A percentile compares a stretch with the other conserved stretches of the same genome.
Conservation (phyloP, 2,888 invertebrate genomes). For the Cheiracanthium punctorium region DNA sequence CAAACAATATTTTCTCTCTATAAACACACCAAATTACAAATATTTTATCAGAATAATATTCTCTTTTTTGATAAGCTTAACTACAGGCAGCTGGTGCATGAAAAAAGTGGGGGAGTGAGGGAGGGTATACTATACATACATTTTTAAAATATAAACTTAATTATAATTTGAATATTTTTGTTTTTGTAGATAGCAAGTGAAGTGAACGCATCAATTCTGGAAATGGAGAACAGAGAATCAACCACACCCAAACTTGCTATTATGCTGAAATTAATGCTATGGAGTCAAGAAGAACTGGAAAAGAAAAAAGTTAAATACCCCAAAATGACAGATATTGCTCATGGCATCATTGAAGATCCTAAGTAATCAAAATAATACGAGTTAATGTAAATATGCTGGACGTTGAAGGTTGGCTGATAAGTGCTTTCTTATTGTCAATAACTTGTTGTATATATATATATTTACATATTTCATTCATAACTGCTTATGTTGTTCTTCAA, state of each 20-base stretch:
- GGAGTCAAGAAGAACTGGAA: conserved; percentile 96
- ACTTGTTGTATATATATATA: background rate
- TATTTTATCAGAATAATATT: too few relatives aligned
- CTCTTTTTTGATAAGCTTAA: too few relatives aligned
- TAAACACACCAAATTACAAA: too few relatives aligned
- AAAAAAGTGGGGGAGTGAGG: too few relatives aligned
- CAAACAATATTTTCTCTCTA: too few relatives aligned
- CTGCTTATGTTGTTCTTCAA: conserved; percentile 19
- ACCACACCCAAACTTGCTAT: conserved; percentile 94
- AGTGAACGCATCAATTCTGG: conserved; percentile 95
- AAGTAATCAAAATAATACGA: conserved; percentile 78
- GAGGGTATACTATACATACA: background rate
- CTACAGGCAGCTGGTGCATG: too few relatives aligned
- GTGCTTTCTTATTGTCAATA: conserved; percentile 12
- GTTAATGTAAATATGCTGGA: background rate
- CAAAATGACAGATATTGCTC: conserved; percentile 92
- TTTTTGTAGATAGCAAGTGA: conserved; percentile 84
- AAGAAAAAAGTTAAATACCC: conserved; percentile 96
- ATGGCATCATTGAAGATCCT: conserved; percentile 82
- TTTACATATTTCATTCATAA: conserved; percentile 7
- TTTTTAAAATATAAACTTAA: background rate
- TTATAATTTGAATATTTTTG: background rate
- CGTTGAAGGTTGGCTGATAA: background rate
- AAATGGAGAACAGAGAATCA: conserved; percentile 92
- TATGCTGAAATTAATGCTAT: conserved; percentile 91